Evolutionary conservation across 2,113 vertebrate species (phyloP).

Genomic region (Boulengeromyrus knoepffleri): DNA sequence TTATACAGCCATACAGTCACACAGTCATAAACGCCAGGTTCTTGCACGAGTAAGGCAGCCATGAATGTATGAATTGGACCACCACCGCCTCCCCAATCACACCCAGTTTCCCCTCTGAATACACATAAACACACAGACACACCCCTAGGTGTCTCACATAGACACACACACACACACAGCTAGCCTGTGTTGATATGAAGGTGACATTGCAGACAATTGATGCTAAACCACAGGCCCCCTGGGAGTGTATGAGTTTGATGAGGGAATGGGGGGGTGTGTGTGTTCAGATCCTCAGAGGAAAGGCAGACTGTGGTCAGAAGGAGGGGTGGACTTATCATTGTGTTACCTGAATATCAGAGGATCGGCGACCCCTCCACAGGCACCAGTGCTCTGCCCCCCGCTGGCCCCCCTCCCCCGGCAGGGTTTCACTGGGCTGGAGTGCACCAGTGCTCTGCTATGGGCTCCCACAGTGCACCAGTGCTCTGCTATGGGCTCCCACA

Average conservation of each 20-base stretch:
- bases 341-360: not conserved
- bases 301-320: not conserved
- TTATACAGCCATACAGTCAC: too few species aligned
- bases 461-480: too few species aligned
- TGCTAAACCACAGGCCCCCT: not conserved
- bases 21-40: not conserved
- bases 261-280: not conserved
- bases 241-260: not conserved
- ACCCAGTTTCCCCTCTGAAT: not conserved
- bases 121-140: not conserved
- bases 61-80: not conserved
- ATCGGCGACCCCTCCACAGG: not conserved
- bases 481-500: not conserved
- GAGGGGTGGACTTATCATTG: not conserved
- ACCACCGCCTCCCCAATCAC: not conserved
- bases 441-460: not conserved
- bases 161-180: not conserved
- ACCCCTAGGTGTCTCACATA: not conserved
- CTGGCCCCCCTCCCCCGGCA: not conserved
- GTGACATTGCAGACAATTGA: not conserved
- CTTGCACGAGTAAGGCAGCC: not conserved
- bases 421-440: not conserved
- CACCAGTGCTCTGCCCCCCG: not conserved
- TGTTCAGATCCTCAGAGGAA: not conserved
- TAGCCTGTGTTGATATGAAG: not conserved